Evolutionary conservation across 2,113 vertebrate genomes (phyloP), one percentile per base, ranked within the genome.

Genomic region (Heterocephalus glaber): DNA sequence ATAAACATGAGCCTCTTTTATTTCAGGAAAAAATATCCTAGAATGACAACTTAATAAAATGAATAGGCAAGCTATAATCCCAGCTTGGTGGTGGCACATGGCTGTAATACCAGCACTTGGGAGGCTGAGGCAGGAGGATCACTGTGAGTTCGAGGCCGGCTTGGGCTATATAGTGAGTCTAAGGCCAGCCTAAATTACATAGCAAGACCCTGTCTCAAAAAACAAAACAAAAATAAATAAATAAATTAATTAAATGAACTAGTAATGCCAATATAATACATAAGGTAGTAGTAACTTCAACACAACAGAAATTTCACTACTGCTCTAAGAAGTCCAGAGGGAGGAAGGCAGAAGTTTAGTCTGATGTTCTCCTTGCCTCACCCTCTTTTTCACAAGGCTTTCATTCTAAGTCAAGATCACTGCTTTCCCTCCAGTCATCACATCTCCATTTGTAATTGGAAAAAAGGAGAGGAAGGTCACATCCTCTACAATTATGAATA

Each of bases 11-110:
- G 47, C 7, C 28, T 74, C 22, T 77, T 19, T 81, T 30, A 91
- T 66, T 80, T 86, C 10, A 83, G n/a, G 17, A 82, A 63, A 47
- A 68, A 61, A 12, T 54, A 79, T 19, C 16, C 22, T 72, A 82
- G 89, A 12, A 68, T 66, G 56, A 60, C 56, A 80, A 80, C 41
- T 80, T 65, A 86, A 86, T 90, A 90, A 85, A 94, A 81, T 63
- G 38, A 65, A 58, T 7, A 90, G 33, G 14, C 3, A 58, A 58
- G 17, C 56, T 58, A n/a, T n/a, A n/a, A n/a, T n/a, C n/a, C n/a
- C n/a, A n/a, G n/a, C n/a, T n/a, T 4, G 56, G 17, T 58, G 56
- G 7, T 56, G 54, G 54, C 17, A 20, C 17, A 58, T 58, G 56
- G 16, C 17, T 14, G 17, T 20, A 58, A 58, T 58, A 14, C 56